These are phyloP conservation scores for Parazoanthus darwini DNA, from an alignment of 92 coral and sea anemone species.

Conservation along the genomic window DNA sequence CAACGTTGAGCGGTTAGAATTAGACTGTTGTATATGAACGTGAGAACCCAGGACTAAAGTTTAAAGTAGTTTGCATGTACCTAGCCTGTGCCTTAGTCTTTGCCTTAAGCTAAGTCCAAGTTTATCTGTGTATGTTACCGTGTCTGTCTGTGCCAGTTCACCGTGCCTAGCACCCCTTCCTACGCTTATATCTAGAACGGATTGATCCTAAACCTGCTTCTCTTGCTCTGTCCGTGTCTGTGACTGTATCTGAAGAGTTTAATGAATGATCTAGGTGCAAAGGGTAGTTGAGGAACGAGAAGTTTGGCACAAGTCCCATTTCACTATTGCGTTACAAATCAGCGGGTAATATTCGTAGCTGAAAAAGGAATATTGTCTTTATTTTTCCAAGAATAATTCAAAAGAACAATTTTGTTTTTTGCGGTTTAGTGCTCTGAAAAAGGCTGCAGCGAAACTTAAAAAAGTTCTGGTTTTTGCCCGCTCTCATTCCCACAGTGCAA, in stretches of 20 bases:
- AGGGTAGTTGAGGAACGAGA: no score
- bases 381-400: background rate
- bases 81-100: background rate
- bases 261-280: no score
- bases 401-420: background rate
- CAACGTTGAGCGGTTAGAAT: background rate
- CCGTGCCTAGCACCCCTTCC: background rate
- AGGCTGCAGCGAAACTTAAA: background rate
- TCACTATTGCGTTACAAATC: no score
- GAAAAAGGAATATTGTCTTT: background rate
- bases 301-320: no score
- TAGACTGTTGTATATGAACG: background rate
- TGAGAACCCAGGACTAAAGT: background rate
- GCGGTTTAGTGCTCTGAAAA: background rate
- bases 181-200: background rate
- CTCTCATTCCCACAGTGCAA: background rate
- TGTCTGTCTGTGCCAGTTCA: slow-evolving; percentile 16
- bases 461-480: no score
- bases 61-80: background rate
- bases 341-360: no score
- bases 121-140: slow-evolving; percentile 50
- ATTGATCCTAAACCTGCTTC: no score
- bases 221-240: no score
- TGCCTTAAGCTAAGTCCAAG: slow-evolving; percentile 40
- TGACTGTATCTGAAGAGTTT: no score